Conservation (phyloP, 2,113 vertebrate species). For the Sturnus vulgaris region DNA sequence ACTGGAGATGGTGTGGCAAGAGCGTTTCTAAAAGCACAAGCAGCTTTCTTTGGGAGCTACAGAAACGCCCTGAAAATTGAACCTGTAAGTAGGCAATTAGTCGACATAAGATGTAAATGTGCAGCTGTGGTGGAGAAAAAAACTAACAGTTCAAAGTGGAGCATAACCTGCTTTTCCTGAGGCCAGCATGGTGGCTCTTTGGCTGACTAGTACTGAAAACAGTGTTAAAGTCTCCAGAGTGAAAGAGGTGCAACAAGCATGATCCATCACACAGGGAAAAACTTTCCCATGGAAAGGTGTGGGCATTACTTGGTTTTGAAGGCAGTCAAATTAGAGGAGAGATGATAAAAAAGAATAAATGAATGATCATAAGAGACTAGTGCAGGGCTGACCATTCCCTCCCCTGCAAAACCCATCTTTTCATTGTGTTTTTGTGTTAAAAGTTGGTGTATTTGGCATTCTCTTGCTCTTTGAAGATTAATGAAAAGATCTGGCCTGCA, state of each 20-base stretch:
- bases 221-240: neutral
- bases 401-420: neutral
- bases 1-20: slow-evolving; percentile 91
- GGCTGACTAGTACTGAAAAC: neutral
- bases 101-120: neutral
- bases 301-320: neutral
- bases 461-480: neutral
- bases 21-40: slow-evolving; percentile 94
- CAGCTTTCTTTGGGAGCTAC: slow-evolving; percentile 94
- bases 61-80: slow-evolving; percentile 91
- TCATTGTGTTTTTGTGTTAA: neutral
- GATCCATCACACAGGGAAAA: neutral
- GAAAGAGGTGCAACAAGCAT: neutral
- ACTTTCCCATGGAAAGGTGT: neutral
- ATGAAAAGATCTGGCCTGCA: neutral
- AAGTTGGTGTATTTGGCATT: neutral
- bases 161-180: neutral
- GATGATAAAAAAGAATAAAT: neutral
- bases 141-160: neutral
- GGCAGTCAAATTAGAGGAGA: neutral
- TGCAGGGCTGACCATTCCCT: neutral
- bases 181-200: neutral
- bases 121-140: neutral
- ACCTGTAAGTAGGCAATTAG: slow-evolving; percentile 78
- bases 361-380: neutral